A percentile compares a stretch with the other conserved stretches of the same genome.
Evolutionary conservation across 2,888 invertebrate species (phyloP).

Genomic region (Choristoneura rosaceana): DNA sequence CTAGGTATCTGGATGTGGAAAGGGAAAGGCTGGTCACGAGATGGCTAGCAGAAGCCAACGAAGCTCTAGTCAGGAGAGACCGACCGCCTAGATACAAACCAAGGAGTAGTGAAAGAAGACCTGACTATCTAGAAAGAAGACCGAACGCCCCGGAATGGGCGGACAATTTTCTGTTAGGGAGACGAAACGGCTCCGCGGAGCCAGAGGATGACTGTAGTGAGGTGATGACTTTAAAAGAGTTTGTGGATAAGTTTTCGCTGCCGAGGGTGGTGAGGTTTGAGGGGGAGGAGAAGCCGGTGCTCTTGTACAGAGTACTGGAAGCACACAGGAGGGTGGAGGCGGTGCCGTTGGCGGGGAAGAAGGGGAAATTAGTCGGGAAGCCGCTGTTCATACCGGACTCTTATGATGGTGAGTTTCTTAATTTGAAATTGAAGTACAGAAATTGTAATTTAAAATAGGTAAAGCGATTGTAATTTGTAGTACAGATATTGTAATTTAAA

Average conservation of each 20-base stretch:
- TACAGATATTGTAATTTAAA: no score
- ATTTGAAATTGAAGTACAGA: no score
- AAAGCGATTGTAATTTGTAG: not conserved
- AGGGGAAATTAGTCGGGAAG: slow-evolving; percentile 85
- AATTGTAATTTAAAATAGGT: no score
- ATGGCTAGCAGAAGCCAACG: slow-evolving; percentile 83
- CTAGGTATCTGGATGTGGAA: slow-evolving; percentile 80
- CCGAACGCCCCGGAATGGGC: slow-evolving; percentile 77
- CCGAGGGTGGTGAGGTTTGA: slow-evolving; percentile 86
- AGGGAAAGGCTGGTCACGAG: slow-evolving; percentile 78
- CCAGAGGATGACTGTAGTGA: slow-evolving; percentile 80
- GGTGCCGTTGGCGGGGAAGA: slow-evolving; percentile 84
- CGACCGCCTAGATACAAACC: slow-evolving; percentile 79
- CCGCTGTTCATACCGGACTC: slow-evolving; percentile 88
- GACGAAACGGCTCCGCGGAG: slow-evolving; percentile 75
- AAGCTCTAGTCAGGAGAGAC: slow-evolving; percentile 76
- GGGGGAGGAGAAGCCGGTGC: slow-evolving; percentile 85
- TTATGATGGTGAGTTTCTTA: slow-evolving; percentile 85
- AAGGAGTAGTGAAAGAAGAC: slow-evolving; percentile 77
- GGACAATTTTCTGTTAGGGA: slow-evolving; percentile 75
- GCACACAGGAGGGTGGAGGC: slow-evolving; percentile 88
- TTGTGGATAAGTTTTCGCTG: slow-evolving; percentile 86
- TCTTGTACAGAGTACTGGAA: slow-evolving; percentile 87
- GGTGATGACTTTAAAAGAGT: slow-evolving; percentile 83
- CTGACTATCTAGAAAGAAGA: slow-evolving; percentile 75